Base-by-base conservation (phyloP, 2,888 invertebrate species). In the Mallateleia sp. region DNA sequence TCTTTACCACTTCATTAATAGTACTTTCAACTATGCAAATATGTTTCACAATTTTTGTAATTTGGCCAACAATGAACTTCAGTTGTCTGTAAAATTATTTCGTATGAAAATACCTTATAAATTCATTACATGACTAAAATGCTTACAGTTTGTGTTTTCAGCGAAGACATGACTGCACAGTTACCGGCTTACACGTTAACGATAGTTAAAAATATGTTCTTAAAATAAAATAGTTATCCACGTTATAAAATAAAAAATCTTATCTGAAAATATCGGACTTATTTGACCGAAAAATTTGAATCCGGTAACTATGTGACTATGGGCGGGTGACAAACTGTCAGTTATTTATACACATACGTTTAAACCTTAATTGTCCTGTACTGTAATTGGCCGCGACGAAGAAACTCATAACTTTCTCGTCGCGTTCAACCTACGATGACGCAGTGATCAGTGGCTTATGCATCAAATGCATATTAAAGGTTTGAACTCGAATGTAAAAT, bases 321-420 rank as follows among this genome's bases (percentile, higher is more conserved):
- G 75, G 75, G 74, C 79, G 85, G 74, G 47, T 62, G 74, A 79
- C 85, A 69, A 72, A 79, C 67, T 79, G 74, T 84, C 79, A 75
- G 71, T 85, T 81, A 81, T 85, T 85, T 81, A 75, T 85, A 85
- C 81, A 81, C 80, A 50, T 72, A 72, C 54, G 66, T 47, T 81
- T 77, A 85, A 71, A 85, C 71, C 77, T 81, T 71, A 81, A 81
- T 81, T 81, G 22, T 75, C 69, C 45, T 71, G 71, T 74, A 77
- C 74, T 75, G 75, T 77, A 81, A 85, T 81, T 81, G 81, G 71
- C 56, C 78, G 74, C 82, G 50, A 74, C 58, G 74, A 86, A 86
- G 80, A 85, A 82, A 82, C 47, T 45, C 74, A 54, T 74, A 28
- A 78, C 82, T 77, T 78, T 67, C 82, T 86, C 74, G 54, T 82